A percentile compares a stretch with the other conserved stretches of the same genome.
Conservation (phyloP, 92 coral and sea anemone species). For the Desmophyllum pertusum region DNA sequence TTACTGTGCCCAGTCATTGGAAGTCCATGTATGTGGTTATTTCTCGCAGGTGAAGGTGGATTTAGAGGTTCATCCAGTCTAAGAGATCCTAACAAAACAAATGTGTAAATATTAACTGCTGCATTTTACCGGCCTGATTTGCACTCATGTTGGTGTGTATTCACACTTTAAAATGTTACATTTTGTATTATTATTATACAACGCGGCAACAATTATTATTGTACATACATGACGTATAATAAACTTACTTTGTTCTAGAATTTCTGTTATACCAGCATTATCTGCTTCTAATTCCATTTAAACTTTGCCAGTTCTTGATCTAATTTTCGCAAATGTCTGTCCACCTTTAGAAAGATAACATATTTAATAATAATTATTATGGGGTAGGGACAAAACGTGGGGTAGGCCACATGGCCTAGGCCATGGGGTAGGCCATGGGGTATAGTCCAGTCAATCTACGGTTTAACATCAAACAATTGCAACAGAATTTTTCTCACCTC, state of each 20-base stretch:
- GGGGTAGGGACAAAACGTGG: too few species aligned
- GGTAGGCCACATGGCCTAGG: too few species aligned
- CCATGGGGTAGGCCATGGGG: too few species aligned
- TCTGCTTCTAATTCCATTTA: slow-evolving; percentile 99
- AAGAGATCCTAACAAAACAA: slow-evolving; percentile 82
- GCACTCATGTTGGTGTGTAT: too few species aligned
- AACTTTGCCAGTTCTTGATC: slow-evolving; percentile 96
- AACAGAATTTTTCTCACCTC: too few species aligned
- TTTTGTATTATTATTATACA: too few species aligned
- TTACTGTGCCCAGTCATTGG: slow-evolving; percentile 57
- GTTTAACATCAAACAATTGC: too few species aligned
- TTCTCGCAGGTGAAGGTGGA: slow-evolving; percentile 78
- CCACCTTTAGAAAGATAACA: slow-evolving; percentile 64
- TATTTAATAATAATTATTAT: too few species aligned
- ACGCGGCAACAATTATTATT: background rate
- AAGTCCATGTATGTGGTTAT: slow-evolving; percentile 61
- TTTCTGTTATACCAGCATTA: slow-evolving; percentile 99
- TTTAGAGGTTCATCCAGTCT: slow-evolving; percentile 89
- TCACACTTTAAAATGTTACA: too few species aligned
- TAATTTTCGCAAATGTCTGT: slow-evolving; percentile 92
- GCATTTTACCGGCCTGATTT: too few species aligned
- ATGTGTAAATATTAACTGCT: too few species aligned
- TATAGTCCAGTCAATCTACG: too few species aligned
- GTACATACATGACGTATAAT: background rate
- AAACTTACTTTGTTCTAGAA: slow-evolving; percentile 89